Conservation (phyloP, 2,113 vertebrate species). For the Actinemys pallida region DNA sequence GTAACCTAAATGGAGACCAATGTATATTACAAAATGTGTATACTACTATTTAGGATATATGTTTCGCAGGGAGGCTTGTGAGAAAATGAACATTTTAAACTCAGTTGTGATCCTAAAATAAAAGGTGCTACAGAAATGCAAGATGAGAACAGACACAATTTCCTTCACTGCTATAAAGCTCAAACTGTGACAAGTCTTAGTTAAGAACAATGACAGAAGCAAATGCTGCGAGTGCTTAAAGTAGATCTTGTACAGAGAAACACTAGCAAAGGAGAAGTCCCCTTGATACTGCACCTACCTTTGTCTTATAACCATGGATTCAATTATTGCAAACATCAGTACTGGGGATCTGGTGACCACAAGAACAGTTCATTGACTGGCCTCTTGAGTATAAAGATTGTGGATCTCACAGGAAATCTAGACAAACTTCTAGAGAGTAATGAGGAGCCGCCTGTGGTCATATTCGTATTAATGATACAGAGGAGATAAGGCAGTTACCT, state of each 20-base stretch:
- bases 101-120: neutral
- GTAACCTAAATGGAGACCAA: neutral
- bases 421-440: neutral
- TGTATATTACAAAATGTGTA: neutral
- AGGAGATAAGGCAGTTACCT: neutral
- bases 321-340: neutral
- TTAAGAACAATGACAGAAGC: neutral
- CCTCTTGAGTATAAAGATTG: accelerated
- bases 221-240: neutral
- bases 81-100: neutral
- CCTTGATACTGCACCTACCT: neutral
- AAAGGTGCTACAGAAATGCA: neutral
- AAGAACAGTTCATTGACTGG: neutral
- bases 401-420: accelerated
- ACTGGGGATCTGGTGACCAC: neutral
- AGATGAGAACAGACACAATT: neutral
- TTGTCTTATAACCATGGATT: neutral
- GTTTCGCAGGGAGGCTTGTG: neutral
- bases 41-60: neutral
- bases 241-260: neutral
- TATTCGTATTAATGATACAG: neutral
- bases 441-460: accelerated
- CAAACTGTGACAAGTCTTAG: neutral
- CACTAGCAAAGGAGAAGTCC: neutral
- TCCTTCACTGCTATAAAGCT: neutral